These are phyloP conservation scores for Riparia riparia DNA, from an alignment of 2,113 vertebrate genomes.

Conservation along the genomic window DNA sequence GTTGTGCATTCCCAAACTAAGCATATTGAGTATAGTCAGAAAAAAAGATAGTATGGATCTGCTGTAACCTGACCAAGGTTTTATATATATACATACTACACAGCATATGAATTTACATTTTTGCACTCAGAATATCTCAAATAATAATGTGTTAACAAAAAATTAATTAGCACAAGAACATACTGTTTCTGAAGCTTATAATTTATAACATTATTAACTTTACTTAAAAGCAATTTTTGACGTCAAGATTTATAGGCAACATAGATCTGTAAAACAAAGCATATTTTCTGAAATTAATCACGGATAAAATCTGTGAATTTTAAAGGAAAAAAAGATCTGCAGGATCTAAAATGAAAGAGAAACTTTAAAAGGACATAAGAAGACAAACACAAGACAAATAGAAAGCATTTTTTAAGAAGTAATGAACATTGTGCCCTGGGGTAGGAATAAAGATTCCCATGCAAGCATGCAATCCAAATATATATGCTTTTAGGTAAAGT, in stretches of 20 bases:
- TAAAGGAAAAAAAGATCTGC: not conserved
- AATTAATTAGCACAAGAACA: not conserved
- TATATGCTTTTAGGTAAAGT: not conserved
- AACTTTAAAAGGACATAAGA: not conserved
- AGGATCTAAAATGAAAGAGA: not conserved
- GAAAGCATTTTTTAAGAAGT: not conserved
- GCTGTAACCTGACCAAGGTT: not conserved
- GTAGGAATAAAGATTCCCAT: not conserved
- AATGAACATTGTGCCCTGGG: not conserved
- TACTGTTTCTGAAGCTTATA: slow-evolving; percentile 9
- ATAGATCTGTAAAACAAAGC: not conserved
- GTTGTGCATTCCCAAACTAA: not conserved
- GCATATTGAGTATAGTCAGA: not conserved
- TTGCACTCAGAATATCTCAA: not conserved
- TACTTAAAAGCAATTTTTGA: not conserved
- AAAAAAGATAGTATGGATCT: not conserved
- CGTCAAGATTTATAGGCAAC: slow-evolving; percentile 35
- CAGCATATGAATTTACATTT: not conserved
- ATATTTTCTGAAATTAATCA: slow-evolving; percentile 38
- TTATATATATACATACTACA: not conserved
- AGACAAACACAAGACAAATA: not conserved
- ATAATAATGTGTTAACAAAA: not conserved
- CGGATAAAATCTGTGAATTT: not conserved
- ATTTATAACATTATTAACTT: slow-evolving; percentile 25
- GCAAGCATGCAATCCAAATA: not conserved